A percentile compares a stretch with the other conserved stretches of the same genome.
Conservation (phyloP, 1,140 invertebrate genomes). For the Hylaeus volcanicus region DNA sequence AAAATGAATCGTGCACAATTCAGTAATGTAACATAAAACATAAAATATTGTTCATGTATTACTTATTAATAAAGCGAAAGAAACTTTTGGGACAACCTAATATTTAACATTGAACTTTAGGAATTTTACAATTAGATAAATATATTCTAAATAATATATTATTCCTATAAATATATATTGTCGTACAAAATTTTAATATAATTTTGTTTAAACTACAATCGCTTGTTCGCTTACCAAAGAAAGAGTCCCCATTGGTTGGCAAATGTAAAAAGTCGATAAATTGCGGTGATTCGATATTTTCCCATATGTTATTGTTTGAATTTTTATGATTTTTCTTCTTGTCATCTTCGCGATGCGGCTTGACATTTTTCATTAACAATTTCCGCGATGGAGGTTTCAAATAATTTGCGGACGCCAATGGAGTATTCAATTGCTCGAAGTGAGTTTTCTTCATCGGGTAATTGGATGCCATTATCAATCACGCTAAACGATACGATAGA, state of each 20-base stretch:
- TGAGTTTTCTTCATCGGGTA: neutral
- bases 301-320: conserved; percentile 21
- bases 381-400: conserved; percentile 6
- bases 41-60: too few species aligned
- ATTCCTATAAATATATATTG: neutral
- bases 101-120: too few species aligned
- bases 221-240: conserved; percentile 50
- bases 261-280: conserved; percentile 50
- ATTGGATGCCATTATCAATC: neutral
- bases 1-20: too few species aligned
- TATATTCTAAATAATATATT: too few species aligned
- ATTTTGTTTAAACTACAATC: neutral
- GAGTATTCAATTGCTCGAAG: neutral
- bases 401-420: neutral
- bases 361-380: conserved; percentile 10
- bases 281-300: conserved; percentile 42
- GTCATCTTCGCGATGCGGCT: neutral
- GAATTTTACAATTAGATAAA: too few species aligned
- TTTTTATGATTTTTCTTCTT: conserved; percentile 12
- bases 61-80: too few species aligned
- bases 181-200: neutral
- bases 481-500: too few species aligned
- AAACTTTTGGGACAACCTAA: too few species aligned
- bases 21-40: too few species aligned
- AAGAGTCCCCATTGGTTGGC: conserved; percentile 33